Percentiles rank a stretch among this genome's conserved stretches.
Conservation (phyloP, 2,113 vertebrate species). For the Nesoenas mayeri region DNA sequence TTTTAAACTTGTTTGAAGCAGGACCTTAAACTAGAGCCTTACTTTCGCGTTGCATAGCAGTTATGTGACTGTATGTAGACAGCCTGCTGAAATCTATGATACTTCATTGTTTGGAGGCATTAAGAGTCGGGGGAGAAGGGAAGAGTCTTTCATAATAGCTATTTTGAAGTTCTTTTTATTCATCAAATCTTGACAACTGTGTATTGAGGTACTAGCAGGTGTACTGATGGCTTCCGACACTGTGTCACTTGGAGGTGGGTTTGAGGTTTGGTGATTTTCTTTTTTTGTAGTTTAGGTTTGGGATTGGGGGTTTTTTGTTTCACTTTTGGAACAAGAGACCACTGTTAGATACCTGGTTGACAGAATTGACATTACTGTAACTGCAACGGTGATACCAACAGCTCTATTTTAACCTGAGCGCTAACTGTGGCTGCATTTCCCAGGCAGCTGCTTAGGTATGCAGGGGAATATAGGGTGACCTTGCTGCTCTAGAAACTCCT, state of each 20-base stretch:
- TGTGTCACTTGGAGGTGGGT: not conserved
- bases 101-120: not conserved
- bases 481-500: not conserved
- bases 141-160: not conserved
- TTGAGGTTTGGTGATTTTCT: not conserved
- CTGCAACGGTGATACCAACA: fast-evolving
- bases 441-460: not conserved
- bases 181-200: not conserved
- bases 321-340: not conserved
- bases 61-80: not conserved
- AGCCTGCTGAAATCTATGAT: not conserved
- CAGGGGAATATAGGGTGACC: not conserved
- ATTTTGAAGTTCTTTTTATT: not conserved
- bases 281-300: not conserved
- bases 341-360: not conserved
- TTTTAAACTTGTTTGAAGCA: not conserved
- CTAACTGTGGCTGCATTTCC: not conserved
- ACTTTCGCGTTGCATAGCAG: not conserved
- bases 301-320: not conserved
- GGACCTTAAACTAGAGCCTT: not conserved
- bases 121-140: not conserved
- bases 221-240: not conserved
- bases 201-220: not conserved
- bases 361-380: not conserved
- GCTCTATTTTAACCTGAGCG: not conserved